Base-by-base conservation (phyloP, 1,140 invertebrate genomes). In the Tetragnatha versicolor region DNA sequence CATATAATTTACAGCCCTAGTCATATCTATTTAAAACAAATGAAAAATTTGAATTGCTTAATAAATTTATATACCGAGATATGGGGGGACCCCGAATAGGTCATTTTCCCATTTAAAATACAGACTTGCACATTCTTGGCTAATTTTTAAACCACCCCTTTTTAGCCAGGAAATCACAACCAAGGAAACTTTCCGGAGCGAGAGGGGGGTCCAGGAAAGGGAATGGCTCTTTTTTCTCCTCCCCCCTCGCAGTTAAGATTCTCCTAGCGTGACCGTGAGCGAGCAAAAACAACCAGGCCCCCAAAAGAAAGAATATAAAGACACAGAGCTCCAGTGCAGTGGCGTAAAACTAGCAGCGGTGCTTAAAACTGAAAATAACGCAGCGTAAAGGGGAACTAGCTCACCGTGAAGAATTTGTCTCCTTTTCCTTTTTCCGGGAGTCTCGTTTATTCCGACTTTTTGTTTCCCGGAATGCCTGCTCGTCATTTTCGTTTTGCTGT, bases 211-310 rank as follows among this genome's bases (percentile, higher is more conserved):
- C n/a, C 33, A 27, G 14, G 33, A 63, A 25, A 27, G 22, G 35
- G 22, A 63, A 63, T 42, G 27, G 60, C 33, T 63, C 42, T 63
- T 58, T 58, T n/a, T n/a, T n/a, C n/a, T n/a, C n/a, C n/a, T n/a
- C n/a, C n/a, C 55, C 35, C 29, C 20, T 58, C 31, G 55, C 39
- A 68, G 63, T 68, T 68, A 68, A 68, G 63, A 68, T 49, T 68
- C 63, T 68, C 63, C 39, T 45, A 68, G 63, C 63, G 45, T 68
- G 63, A 68, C 63, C 63, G 49, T 68, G 27, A 68, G 63, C 63
- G 63, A 68, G 37, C 37, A 68, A 68, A 68, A 68, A 68, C 25
- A 68, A 68, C 37, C 6, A 58, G 31, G 5, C n/a, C 25, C 27
- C 3, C 31, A 29, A 58, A 12, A 17, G 25, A 58, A 29, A 22